phyloP scores from a whole-genome alignment of 2,888 invertebrate genomes.

The Clepsis dumicolana region DNA sequence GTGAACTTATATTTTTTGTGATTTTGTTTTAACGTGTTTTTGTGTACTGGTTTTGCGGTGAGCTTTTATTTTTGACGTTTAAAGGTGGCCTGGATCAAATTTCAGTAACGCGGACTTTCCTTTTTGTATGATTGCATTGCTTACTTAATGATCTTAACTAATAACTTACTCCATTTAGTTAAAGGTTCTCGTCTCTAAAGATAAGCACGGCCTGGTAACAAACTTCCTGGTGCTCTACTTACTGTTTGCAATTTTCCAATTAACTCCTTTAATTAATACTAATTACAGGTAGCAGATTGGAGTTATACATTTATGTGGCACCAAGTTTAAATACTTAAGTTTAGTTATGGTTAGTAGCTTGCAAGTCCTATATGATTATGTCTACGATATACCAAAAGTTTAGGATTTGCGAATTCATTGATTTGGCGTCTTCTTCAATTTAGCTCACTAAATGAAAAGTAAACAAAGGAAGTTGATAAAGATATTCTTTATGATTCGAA shows the following conservation, averaged over 20 bases:
- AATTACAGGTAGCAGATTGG: neutral
- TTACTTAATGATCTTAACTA: neutral
- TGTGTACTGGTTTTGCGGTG: constrained; percentile 22
- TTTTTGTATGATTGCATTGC: too few relatives aligned
- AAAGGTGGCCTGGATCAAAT: too few relatives aligned
- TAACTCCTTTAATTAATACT: neutral
- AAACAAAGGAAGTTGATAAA: constrained; percentile 5
- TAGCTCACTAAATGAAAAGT: too few relatives aligned
- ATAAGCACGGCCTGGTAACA: neutral
- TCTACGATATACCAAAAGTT: neutral
- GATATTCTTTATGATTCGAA: constrained; percentile 4
- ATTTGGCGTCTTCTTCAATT: neutral
- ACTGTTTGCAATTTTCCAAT: neutral
- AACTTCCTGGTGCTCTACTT: constrained; percentile 1
- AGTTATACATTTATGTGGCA: neutral
- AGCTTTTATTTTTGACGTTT: constrained; percentile 16
- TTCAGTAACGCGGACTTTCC: too few relatives aligned
- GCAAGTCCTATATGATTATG: neutral
- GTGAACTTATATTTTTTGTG: constrained; percentile 19
- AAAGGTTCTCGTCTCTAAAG: neutral
- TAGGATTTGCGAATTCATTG: neutral
- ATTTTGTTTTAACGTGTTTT: neutral
- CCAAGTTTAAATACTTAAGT: neutral
- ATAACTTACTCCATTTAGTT: neutral
- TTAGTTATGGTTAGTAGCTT: neutral